These are phyloP conservation scores for Parambassis ranga DNA, from an alignment of 2,797 vertebrate genomes.

Conservation along the genomic window DNA sequence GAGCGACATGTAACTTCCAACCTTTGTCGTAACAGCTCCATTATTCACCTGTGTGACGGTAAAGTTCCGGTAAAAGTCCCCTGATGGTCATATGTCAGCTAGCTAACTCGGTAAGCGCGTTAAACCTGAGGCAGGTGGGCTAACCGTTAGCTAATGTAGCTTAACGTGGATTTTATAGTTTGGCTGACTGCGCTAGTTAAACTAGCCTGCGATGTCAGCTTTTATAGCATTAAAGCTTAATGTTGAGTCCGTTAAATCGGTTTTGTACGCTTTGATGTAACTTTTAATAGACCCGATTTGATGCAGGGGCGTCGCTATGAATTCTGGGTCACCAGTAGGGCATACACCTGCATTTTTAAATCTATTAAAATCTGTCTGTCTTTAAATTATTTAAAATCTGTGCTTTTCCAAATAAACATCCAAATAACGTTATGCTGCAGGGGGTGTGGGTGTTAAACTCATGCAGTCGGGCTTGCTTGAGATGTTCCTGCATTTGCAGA, in stretches of 20 bases:
- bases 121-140: neutral
- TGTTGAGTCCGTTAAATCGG: neutral
- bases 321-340: neutral
- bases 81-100: neutral
- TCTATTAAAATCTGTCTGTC: too few species aligned
- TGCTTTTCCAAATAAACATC: too few species aligned
- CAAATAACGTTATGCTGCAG: too few species aligned
- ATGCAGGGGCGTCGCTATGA: neutral
- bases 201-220: neutral
- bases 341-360: too few species aligned
- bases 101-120: neutral
- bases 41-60: fast-evolving
- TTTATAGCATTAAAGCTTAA: neutral
- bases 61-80: too few species aligned
- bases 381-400: too few species aligned
- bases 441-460: too few species aligned
- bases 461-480: too few species aligned
- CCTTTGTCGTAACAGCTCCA: neutral
- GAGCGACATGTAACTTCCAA: neutral
- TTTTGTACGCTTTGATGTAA: neutral
- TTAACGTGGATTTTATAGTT: neutral
- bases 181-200: neutral
- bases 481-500: too few species aligned
- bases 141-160: conserved; percentile 45
- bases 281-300: neutral